Percentiles rank a stretch among this genome's conserved stretches.
Evolutionary conservation across 2,113 vertebrate genomes (phyloP).

Genomic region (Gymnogyps californianus): DNA sequence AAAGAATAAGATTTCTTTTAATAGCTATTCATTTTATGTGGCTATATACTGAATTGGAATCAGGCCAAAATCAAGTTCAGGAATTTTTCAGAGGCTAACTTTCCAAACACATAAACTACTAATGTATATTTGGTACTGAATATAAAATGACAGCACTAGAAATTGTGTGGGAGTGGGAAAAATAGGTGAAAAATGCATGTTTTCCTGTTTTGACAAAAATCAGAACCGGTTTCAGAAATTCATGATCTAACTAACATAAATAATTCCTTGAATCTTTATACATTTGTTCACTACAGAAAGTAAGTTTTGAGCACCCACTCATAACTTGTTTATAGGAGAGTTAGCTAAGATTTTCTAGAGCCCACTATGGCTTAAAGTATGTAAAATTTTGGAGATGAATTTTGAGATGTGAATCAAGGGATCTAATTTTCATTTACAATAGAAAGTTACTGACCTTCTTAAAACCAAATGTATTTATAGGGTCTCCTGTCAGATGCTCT

Average conservation of each 20-base stretch:
- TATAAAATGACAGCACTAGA: neutral
- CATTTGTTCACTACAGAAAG: neutral
- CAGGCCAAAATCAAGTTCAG: neutral
- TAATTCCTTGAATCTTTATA: neutral
- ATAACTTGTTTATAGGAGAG: neutral
- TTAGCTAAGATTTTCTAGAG: neutral
- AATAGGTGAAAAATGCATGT: neutral
- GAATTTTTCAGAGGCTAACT: neutral
- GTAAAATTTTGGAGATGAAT: neutral
- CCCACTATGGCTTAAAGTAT: neutral
- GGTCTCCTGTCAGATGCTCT: neutral
- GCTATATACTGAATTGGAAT: neutral
- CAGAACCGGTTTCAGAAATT: fast-evolving
- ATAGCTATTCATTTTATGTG: neutral
- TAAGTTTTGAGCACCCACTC: neutral
- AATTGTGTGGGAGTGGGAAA: neutral
- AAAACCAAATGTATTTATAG: neutral
- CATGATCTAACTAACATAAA: neutral
- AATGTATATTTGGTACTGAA: neutral
- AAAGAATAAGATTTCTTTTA: neutral
- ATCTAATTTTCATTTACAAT: neutral
- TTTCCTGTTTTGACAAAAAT: neutral
- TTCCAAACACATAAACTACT: neutral
- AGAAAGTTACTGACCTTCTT: neutral
- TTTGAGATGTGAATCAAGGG: neutral